Conservation (phyloP, 1,140 invertebrate species). For the Drosophila takahashii region DNA sequence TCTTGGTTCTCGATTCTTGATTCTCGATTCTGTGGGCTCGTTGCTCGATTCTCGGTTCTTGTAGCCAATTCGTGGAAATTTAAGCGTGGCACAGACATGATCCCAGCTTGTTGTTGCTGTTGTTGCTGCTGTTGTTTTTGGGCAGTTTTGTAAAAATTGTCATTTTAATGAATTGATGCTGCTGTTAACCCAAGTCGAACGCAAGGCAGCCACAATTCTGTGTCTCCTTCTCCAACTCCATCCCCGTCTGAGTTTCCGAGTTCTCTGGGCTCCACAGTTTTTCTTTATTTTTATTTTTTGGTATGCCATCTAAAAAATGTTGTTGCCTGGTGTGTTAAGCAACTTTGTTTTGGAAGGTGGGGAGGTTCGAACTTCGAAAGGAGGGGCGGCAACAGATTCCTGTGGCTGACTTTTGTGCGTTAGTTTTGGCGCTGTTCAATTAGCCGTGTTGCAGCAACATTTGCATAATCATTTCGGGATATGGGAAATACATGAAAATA, state of each 20-base stretch:
- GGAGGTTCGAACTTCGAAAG: conserved; percentile 14
- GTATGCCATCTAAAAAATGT: conserved; percentile 81
- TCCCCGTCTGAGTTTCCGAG: conserved; percentile 4
- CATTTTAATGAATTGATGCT: conserved; percentile 84
- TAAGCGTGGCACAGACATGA: conserved; percentile 81
- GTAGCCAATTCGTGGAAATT: conserved; percentile 83
- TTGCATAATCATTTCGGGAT: conserved; percentile 60
- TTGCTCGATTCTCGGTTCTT: conserved; percentile 60
- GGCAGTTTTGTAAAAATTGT: conserved; percentile 83
- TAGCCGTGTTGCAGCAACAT: conserved; percentile 53
- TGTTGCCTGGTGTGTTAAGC: conserved; percentile 76
- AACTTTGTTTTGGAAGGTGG: conserved; percentile 66
- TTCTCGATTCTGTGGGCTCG: conserved; percentile 27
- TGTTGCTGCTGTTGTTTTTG: conserved; percentile 74
- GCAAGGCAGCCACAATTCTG: conserved; percentile 33
- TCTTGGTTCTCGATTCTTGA: conserved; percentile 18
- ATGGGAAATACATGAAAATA: conserved; percentile 13
- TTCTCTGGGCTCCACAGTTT: background rate
- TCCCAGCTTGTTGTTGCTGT: conserved; percentile 73
- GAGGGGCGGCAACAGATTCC: conserved; percentile 10
- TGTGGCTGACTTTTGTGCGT: conserved; percentile 37
- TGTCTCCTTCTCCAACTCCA: background rate
- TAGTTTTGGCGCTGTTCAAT: conserved; percentile 81
- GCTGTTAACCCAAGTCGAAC: conserved; percentile 71
- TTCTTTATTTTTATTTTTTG: conserved; percentile 6